Percentiles rank a stretch among this genome's conserved stretches.
These are phyloP conservation scores for Gryllus bimaculatus DNA, from an alignment of 1,140 invertebrate species.

Conservation along the genomic window DNA sequence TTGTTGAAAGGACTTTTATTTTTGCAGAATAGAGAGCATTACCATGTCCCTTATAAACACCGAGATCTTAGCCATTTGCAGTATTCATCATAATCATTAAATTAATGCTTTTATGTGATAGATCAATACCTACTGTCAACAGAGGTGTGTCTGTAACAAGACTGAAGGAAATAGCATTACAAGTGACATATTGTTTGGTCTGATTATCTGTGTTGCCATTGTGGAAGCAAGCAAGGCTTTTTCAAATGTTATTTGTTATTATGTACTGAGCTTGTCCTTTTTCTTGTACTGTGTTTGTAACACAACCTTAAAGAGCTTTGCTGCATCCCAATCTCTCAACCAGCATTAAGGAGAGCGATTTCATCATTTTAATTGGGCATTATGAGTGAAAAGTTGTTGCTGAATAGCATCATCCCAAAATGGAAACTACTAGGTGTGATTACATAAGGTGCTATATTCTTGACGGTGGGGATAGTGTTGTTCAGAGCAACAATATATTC, in stretches of 20 bases:
- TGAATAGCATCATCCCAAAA: not conserved
- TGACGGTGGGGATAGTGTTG: not conserved
- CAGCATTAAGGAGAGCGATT: not conserved
- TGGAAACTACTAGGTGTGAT: not conserved
- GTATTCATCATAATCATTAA: not conserved
- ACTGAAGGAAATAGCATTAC: not conserved
- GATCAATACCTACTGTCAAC: conserved; percentile 8
- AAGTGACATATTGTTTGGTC: not conserved
- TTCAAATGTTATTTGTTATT: not conserved
- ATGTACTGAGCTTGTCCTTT: not conserved
- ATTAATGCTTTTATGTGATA: conserved; percentile 15
- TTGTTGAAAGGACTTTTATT: not conserved
- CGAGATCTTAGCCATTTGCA: conserved; percentile 14
- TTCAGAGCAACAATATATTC: not conserved
- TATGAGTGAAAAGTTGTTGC: not conserved
- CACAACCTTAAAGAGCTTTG: not conserved
- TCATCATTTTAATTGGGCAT: not conserved
- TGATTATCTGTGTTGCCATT: not conserved
- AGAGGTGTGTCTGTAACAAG: not conserved
- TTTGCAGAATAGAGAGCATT: not conserved
- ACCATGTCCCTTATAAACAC: conserved; percentile 8
- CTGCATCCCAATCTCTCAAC: not conserved
- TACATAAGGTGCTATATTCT: conserved; percentile 5
- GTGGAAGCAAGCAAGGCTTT: not conserved
- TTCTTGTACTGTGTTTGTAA: not conserved